These are phyloP conservation scores for Scaptomyza tumidula DNA, from an alignment of 2,888 invertebrate genomes.

Conservation along the genomic window DNA sequence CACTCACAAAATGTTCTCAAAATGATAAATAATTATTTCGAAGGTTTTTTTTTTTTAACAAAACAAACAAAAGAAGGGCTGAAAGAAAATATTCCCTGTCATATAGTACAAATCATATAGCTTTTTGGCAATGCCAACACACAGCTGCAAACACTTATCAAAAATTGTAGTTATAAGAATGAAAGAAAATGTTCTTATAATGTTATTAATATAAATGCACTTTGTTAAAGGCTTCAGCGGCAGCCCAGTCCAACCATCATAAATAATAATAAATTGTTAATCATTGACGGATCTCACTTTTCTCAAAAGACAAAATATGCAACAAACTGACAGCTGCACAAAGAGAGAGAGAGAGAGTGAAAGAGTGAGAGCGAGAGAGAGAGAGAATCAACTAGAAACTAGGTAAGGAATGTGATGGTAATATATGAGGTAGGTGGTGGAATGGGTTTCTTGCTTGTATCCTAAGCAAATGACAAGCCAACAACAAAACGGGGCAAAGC, in stretches of 20 bases:
- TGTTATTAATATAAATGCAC: constrained; percentile 29
- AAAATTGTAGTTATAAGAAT: constrained; percentile 5
- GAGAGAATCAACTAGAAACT: constrained; percentile 26
- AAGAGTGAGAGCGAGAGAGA: background rate
- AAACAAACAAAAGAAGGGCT: constrained; percentile 2
- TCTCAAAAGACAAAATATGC: constrained; percentile 11
- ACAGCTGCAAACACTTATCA: constrained; percentile 42
- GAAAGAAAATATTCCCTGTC: background rate
- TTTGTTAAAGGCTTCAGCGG: constrained; percentile 17
- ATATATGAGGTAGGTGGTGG: constrained; percentile 6
- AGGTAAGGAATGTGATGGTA: constrained; percentile 34
- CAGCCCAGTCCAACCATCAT: constrained; percentile 23
- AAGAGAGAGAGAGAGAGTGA: background rate
- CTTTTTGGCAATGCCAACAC: constrained; percentile 13
- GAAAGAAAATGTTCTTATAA: background rate
- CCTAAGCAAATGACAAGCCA: constrained; percentile 2
- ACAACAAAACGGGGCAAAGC: constrained; percentile 39
- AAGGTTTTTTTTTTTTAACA: background rate
- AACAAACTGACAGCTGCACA: constrained; percentile 49
- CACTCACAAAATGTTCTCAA: background rate
- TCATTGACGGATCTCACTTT: constrained; percentile 37
- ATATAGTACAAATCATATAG: constrained; percentile 8
- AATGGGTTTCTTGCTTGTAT: background rate
- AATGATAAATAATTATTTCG: background rate
- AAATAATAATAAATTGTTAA: constrained; percentile 50